These are phyloP conservation scores for Pogonocherus hispidulus DNA, from an alignment of 2,888 invertebrate species.

Conservation along the genomic window DNA sequence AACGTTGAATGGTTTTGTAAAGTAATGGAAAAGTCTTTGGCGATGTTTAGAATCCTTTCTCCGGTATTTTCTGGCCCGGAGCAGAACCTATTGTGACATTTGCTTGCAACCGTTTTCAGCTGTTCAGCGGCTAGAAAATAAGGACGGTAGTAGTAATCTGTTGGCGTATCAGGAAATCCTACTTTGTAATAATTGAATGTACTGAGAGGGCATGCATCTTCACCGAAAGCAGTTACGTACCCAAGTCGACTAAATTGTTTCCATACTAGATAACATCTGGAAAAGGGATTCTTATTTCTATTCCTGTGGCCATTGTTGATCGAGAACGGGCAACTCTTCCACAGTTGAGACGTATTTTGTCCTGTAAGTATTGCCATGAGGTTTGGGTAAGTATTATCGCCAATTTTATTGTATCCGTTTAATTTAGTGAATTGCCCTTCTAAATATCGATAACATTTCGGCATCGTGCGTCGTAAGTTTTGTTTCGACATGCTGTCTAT, in stretches of 20 bases:
- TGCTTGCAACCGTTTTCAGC: slow-evolving; percentile 68
- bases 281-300: slow-evolving; percentile 71
- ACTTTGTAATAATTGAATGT: slow-evolving; percentile 83
- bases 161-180: slow-evolving; percentile 81
- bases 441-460: slow-evolving; percentile 78
- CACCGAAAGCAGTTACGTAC: slow-evolving; percentile 85
- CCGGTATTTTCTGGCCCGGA: slow-evolving; percentile 76
- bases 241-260: slow-evolving; percentile 78
- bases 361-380: slow-evolving; percentile 87
- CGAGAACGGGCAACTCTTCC: slow-evolving; percentile 65
- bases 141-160: slow-evolving; percentile 86
- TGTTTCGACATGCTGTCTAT: slow-evolving; percentile 88
- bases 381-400: slow-evolving; percentile 93
- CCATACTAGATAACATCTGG: slow-evolving; percentile 85
- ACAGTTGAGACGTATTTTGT: slow-evolving; percentile 66
- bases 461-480: slow-evolving; percentile 82
- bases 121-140: slow-evolving; percentile 79
- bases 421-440: slow-evolving; percentile 68
- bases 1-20: slow-evolving; percentile 75
- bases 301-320: no score
- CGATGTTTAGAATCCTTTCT: slow-evolving; percentile 79
- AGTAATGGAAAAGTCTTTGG: slow-evolving; percentile 74
- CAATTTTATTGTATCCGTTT: slow-evolving; percentile 75
- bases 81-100: slow-evolving; percentile 72
- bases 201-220: slow-evolving; percentile 81